These are phyloP conservation scores for Erpornis zantholeuca DNA, from an alignment of 2,113 vertebrate species.

Conservation along the genomic window DNA sequence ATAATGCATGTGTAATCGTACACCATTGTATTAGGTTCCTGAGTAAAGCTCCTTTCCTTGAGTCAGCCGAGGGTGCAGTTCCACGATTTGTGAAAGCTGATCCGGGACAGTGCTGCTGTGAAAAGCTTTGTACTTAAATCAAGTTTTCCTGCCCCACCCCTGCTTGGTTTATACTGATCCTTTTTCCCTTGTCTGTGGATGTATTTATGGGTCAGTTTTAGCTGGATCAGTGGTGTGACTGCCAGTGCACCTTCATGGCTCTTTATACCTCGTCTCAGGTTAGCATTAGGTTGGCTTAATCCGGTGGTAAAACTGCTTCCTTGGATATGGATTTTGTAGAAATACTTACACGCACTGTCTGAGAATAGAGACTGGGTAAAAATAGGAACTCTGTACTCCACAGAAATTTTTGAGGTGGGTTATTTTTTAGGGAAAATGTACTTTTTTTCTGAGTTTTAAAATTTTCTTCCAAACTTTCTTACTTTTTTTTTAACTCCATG, in stretches of 20 bases:
- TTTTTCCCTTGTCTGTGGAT: not conserved
- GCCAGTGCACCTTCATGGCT: not conserved
- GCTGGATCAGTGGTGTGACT: not conserved
- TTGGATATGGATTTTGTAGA: not conserved
- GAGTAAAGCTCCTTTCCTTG: not conserved
- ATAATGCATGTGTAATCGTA: not conserved
- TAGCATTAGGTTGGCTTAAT: not conserved
- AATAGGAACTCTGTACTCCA: not conserved
- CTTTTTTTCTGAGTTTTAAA: not conserved
- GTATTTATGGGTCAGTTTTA: not conserved
- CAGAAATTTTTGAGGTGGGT: not conserved
- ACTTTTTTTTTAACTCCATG: not conserved
- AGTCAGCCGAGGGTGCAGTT: not conserved
- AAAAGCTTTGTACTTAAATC: not conserved
- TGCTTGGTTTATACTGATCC: not conserved
- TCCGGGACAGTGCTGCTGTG: not conserved
- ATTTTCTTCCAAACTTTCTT: not conserved
- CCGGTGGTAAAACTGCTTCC: not conserved
- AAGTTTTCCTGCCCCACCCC: not conserved
- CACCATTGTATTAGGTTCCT: constrained; percentile 2
- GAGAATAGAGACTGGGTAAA: not conserved
- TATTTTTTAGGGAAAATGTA: not conserved
- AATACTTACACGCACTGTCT: rapidly evolving
- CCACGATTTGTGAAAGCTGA: not conserved
- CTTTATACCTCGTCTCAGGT: not conserved